Conservation (phyloP, 2,888 invertebrate genomes). For the Theristus sp. region DNA sequence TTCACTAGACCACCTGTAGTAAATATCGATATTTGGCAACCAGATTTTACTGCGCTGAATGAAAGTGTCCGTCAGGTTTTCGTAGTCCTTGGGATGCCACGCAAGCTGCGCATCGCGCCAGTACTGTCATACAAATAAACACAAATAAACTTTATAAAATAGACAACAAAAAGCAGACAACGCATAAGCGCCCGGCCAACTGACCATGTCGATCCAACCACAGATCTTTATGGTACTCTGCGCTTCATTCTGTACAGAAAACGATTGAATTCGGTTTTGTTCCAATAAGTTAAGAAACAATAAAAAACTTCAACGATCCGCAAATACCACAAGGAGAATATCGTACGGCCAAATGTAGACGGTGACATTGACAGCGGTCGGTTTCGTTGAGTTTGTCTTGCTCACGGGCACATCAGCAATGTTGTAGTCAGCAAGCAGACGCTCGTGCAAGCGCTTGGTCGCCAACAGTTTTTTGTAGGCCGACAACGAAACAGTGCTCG, state of each 20-base stretch:
- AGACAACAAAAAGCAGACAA: too few relatives aligned
- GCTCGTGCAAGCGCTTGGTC: neutral
- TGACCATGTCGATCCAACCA: neutral
- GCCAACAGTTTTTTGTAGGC: too few relatives aligned
- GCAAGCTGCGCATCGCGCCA: neutral
- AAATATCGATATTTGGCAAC: neutral
- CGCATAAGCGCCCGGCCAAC: neutral
- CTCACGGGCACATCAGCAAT: neutral
- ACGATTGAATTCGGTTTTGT: too few relatives aligned
- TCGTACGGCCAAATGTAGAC: neutral
- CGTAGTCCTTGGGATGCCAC: neutral
- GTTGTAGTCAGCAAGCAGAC: neutral
- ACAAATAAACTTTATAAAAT: neutral
- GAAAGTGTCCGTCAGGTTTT: neutral
- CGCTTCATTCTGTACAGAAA: neutral
- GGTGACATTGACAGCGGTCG: neutral
- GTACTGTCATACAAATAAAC: neutral
- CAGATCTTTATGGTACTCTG: neutral
- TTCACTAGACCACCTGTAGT: neutral
- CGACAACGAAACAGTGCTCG: too few relatives aligned
- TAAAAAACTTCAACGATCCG: neutral
- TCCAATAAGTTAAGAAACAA: too few relatives aligned
- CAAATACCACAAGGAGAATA: neutral
- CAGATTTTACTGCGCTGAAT: neutral
- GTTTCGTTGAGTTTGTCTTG: neutral